Base-by-base conservation (phyloP, 2,888 invertebrate species). In the Cantharis rustica region DNA sequence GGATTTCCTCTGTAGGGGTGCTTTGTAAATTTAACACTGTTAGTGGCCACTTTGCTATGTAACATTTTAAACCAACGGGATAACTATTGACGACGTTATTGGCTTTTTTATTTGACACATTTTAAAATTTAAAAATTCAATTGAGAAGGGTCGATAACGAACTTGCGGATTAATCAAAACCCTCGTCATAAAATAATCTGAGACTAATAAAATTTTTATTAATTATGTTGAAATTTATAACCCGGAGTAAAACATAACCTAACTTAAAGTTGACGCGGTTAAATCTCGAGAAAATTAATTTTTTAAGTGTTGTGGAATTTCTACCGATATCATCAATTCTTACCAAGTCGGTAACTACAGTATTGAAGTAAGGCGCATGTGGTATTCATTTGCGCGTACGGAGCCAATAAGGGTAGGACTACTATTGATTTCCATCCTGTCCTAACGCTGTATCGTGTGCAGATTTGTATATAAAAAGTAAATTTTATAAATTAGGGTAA, bases 321-420 rank as follows among this genome's bases (percentile, higher is more conserved):
- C 47, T n/a, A 47, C 47, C 47, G 47, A 47, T 66, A 20, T 66
- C 15, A 63, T 63, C 23, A 20, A 66, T 20, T 66, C 23, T 66
- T 66, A 20, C 23, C n/a, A 66, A 66, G 80, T 82, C 80, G 77
- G 82, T 80, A 82, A 81, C 81, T 82, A 82, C 82, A 77, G 81
- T 79, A 81, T 82, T 81, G 83, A 82, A 81, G 84, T 83, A 84
- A 82, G 82, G 84, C 84, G 84, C 84, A 84, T 84, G 84, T 84
- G 84, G 84, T 84, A 84, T 84, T 84, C 84, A 84, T 84, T 84
- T 84, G 84, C 84, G 84, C 84, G 84, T 84, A 84, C 83, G 81
- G 83, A 84, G 84, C 84, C 83, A 83, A 81, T 82, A 82, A 81
- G 80, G 78, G 80, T 79, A 75, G 81, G 82, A 82, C 82, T 81